Percentiles rank a stretch among this genome's conserved stretches.
Conservation (phyloP, 1,140 invertebrate genomes). For the Chlorops oryzae region DNA sequence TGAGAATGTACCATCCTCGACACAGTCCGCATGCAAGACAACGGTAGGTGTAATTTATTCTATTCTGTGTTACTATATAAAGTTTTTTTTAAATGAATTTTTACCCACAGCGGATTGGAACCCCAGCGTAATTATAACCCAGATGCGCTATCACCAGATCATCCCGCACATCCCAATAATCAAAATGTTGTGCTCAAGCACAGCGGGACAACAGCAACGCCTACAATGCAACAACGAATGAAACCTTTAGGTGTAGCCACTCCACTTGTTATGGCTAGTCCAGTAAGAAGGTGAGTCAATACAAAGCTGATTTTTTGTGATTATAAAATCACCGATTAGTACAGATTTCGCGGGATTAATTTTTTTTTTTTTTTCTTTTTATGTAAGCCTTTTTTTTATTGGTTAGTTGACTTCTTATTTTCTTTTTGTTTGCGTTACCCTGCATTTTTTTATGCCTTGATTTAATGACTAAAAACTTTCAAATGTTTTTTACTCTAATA, state of each 20-base stretch:
- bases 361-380: no score
- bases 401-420: no score
- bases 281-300: constrained; percentile 70
- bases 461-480: no score
- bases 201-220: constrained; percentile 47
- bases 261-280: constrained; percentile 76
- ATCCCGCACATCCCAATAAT: constrained; percentile 27
- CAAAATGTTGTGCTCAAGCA: constrained; percentile 35
- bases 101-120: constrained; percentile 52
- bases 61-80: background rate
- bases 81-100: constrained; percentile 2
- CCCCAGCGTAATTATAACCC: constrained; percentile 64
- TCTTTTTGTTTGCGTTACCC: no score
- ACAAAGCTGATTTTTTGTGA: no score
- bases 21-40: constrained; percentile 71
- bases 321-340: no score
- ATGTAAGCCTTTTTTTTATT: no score
- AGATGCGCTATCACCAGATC: constrained; percentile 58
- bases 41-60: constrained; percentile 47
- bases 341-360: no score
- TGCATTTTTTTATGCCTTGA: no score
- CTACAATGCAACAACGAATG: constrained; percentile 83
- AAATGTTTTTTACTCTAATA: no score
- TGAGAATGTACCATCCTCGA: constrained; percentile 58
- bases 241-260: constrained; percentile 84